Evolutionary conservation across 1,140 invertebrate genomes (phyloP).

Genomic region (Rhynchophorus ferrugineus): DNA sequence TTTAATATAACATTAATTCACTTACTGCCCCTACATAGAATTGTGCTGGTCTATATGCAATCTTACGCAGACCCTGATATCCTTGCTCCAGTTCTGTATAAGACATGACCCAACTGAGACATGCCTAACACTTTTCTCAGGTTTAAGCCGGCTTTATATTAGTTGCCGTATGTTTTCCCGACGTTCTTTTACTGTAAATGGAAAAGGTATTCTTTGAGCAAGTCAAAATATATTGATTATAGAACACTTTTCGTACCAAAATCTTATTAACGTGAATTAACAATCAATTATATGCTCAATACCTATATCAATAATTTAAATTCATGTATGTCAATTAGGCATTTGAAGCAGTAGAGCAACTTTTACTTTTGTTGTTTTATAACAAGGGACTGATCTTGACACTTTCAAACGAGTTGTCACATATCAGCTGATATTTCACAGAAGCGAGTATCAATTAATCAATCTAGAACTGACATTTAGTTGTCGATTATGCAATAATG

Average conservation of each 20-base stretch:
- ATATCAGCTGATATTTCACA: too few species aligned
- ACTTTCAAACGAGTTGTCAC: too few species aligned
- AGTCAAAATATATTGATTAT: slow-evolving; percentile 28
- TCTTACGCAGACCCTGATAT: slow-evolving; percentile 70
- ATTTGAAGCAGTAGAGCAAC: neutral
- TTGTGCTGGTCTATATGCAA: slow-evolving; percentile 44
- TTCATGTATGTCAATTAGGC: too few species aligned
- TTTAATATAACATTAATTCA: slow-evolving; percentile 17
- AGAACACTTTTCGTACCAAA: neutral
- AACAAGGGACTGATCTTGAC: too few species aligned
- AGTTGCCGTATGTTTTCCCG: neutral
- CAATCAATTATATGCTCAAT: too few species aligned
- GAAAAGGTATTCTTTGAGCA: slow-evolving; percentile 17
- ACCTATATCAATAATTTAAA: too few species aligned
- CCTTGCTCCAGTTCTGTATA: slow-evolving; percentile 85
- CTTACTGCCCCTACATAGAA: slow-evolving; percentile 49
- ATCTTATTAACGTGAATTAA: too few species aligned
- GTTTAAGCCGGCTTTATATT: neutral
- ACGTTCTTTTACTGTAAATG: slow-evolving; percentile 6
- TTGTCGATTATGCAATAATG: too few species aligned
- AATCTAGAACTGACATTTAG: too few species aligned
- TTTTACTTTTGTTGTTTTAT: neutral
- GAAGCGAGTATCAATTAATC: too few species aligned
- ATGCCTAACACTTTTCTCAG: slow-evolving; percentile 14
- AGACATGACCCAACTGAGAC: slow-evolving; percentile 55